These are phyloP conservation scores for Scrobipalpa atriplicella DNA, from an alignment of 2,888 invertebrate species.

Conservation along the genomic window DNA sequence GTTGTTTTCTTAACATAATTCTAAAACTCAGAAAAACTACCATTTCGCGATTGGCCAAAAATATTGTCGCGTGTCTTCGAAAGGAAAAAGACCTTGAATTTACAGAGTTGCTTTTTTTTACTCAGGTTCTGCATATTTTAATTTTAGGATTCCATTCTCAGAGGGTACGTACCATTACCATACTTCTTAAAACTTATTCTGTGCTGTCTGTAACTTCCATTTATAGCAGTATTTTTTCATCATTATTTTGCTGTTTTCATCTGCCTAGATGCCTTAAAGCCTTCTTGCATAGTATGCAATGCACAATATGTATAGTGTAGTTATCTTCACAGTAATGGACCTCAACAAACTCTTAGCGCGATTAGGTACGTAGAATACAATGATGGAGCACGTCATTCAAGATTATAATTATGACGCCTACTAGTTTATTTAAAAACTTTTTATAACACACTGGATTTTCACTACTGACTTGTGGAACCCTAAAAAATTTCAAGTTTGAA, in stretches of 20 bases:
- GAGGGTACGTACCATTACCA: background rate
- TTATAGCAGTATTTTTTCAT: too few relatives aligned
- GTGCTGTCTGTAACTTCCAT: too few relatives aligned
- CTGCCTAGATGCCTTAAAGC: too few relatives aligned
- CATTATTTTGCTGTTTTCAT: too few relatives aligned
- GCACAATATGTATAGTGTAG: too few relatives aligned
- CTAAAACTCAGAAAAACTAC: constrained; percentile 20
- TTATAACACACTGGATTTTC: background rate
- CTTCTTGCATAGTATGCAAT: too few relatives aligned
- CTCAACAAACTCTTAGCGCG: too few relatives aligned
- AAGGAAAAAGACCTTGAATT: constrained; percentile 35
- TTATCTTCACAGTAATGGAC: too few relatives aligned
- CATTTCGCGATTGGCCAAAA: constrained; percentile 29
- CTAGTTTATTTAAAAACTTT: too few relatives aligned
- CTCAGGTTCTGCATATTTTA: background rate
- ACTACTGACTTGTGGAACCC: background rate
- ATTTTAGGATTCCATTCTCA: background rate
- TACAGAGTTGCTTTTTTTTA: background rate
- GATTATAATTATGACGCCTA: too few relatives aligned
- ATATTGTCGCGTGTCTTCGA: constrained; percentile 46
- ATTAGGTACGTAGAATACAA: too few relatives aligned
- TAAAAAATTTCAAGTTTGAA: constrained; percentile 43
- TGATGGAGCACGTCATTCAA: too few relatives aligned
- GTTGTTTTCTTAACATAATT: constrained; percentile 22
- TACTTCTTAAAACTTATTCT: background rate